Evolutionary conservation across 1,140 invertebrate genomes (phyloP).

Genomic region (Pseudomyrmex cubaensis): DNA sequence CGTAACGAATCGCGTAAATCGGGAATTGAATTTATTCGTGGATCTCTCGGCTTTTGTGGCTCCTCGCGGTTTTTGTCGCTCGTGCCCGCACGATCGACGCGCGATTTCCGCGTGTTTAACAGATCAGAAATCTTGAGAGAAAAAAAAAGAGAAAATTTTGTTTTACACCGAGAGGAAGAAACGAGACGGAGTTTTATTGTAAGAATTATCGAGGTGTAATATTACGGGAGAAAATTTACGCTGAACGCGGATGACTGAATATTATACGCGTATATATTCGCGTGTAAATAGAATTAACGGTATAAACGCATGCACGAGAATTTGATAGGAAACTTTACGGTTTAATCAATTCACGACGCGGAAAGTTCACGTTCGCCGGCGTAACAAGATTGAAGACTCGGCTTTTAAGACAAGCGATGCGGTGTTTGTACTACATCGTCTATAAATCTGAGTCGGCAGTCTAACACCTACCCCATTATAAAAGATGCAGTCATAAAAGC

Average conservation of each 20-base stretch:
- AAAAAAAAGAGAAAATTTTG: background rate
- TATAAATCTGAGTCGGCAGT: slow-evolving; percentile 68
- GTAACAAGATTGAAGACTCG: slow-evolving; percentile 62
- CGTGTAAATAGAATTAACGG: slow-evolving; percentile 4
- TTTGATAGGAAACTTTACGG: slow-evolving; percentile 16
- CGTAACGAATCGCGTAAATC: slow-evolving; percentile 56
- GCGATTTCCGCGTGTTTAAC: slow-evolving; percentile 3
- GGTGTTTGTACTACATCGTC: slow-evolving; percentile 68
- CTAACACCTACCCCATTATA: slow-evolving; percentile 71
- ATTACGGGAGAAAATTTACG: background rate
- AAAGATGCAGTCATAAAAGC: slow-evolving; percentile 67
- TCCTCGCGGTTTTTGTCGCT: slow-evolving; percentile 30
- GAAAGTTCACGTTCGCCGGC: slow-evolving; percentile 3
- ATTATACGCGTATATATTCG: background rate
- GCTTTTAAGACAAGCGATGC: slow-evolving; percentile 36
- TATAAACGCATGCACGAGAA: slow-evolving; percentile 14
- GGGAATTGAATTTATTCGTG: slow-evolving; percentile 63
- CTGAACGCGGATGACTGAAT: background rate
- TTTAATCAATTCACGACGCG: slow-evolving; percentile 10
- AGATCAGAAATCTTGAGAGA: background rate
- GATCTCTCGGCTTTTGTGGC: background rate
- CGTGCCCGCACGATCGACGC: slow-evolving; percentile 24
- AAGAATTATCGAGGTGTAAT: background rate
- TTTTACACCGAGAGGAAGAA: background rate
- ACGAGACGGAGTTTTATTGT: background rate